Evolutionary conservation across 1,140 invertebrate species (phyloP), one percentile per base, ranked within the genome.

Genomic region (Cepaea nemoralis): DNA sequence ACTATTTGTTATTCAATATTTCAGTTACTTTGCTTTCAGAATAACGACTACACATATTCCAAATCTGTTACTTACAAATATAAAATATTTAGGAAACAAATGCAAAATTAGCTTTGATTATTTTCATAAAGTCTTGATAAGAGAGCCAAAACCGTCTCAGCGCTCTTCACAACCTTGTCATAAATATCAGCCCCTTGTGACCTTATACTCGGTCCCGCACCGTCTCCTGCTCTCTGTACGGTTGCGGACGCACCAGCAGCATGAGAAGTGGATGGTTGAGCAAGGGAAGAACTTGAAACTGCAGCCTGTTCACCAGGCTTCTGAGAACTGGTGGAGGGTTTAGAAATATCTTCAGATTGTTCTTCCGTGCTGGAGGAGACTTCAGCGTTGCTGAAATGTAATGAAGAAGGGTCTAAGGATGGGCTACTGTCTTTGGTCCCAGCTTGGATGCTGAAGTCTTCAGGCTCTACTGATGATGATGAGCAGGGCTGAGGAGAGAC

Each of bases 131-230:
- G 48, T 8, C 35, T 48, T 33, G 77, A 78, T 66, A 78, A 42
- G 31, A 78, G 59, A 16, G 66, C 59, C 66, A 78, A n/a, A 6
- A 78, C 77, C 1, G 77, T 66, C 12, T 78, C 77, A 1, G 77
- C 77, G 48, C 77, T 78, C 35, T 78, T 78, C 59, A 78, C 66
- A 78, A 78, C 77, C 55, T 78, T 78, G 2, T 78, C 77, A 78
- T 69, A 78, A 22, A 78, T 42, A 48, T 78, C 77, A 8, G 40
- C 59, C 8, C 77, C 77, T 48, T 78, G 77, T 27, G 77, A 78
- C 31, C 77, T 33, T 48, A 78, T 48, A 45, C 63, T 35, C 19
- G 77, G 63, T 16, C 77, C 77, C 50, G 66, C 22, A 1, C 31
- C 59, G 22, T 77, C 75, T 39, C 33, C n/a, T 35, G 55, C 22